These are phyloP conservation scores for Cryptoblepharus egeriae DNA, from an alignment of 2,797 vertebrate genomes.

Conservation along the genomic window DNA sequence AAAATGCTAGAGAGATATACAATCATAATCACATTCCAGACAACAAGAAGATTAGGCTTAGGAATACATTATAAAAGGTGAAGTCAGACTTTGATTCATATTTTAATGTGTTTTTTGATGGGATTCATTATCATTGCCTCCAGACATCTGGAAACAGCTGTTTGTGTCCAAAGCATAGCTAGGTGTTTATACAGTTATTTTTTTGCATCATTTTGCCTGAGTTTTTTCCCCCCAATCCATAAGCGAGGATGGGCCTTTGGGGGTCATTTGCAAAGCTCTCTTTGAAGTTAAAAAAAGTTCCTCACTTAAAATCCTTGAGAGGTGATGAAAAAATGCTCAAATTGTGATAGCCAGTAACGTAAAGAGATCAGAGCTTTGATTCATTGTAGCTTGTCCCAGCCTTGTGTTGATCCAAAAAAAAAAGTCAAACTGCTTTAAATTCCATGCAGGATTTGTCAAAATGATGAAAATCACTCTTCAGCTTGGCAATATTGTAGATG, in stretches of 20 bases:
- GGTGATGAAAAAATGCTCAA: not conserved
- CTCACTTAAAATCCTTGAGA: not conserved
- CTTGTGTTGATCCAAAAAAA: not conserved
- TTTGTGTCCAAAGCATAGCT: not conserved
- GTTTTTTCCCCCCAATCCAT: too few relatives aligned
- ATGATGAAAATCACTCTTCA: not conserved
- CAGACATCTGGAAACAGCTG: not conserved
- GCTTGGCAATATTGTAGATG: not conserved
- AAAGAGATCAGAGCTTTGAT: not conserved
- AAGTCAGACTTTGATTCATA: not conserved
- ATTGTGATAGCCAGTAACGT: not conserved
- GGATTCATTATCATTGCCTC: not conserved
- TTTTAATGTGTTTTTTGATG: not conserved
- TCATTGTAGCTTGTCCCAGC: not conserved
- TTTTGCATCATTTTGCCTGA: not conserved
- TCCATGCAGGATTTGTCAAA: not conserved
- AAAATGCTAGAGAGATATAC: not conserved
- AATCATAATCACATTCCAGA: not conserved
- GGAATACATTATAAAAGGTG: not conserved
- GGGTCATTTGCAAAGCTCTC: not conserved
- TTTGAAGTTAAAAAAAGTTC: conserved; percentile 1
- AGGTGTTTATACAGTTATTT: not conserved
- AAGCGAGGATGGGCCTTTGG: not conserved
- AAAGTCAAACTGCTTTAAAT: not conserved
- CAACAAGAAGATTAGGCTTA: not conserved